A percentile compares a stretch with the other conserved stretches of the same genome.
phyloP scores from a whole-genome alignment of 2,113 vertebrate genomes.

The human (Homo sapiens) region GRCh38 chr9:1333501-1334000 shows the following conservation, averaged over 20 bases:
- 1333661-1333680: not conserved
- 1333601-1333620: not conserved
- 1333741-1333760: not conserved
- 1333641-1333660: not conserved
- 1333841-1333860: too few relatives aligned
- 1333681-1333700: not conserved
- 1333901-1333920: too few relatives aligned
- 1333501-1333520: not conserved
- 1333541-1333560: not conserved
- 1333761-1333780: not conserved
- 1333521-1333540: not conserved
- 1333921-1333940: not conserved
- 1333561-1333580: not conserved
- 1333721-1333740: too few relatives aligned
- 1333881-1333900: too few relatives aligned
- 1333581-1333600: not conserved
- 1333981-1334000: not conserved
- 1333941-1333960: not conserved
- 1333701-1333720: too few relatives aligned
- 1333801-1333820: not conserved
- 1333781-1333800: not conserved
- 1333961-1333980: not conserved
- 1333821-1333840: not conserved
- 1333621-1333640: not conserved
- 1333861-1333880: too few relatives aligned